Evolutionary conservation across 2,888 invertebrate genomes (phyloP), one percentile per base, ranked within the genome.

Genomic region (Ennomos fuscantarius): DNA sequence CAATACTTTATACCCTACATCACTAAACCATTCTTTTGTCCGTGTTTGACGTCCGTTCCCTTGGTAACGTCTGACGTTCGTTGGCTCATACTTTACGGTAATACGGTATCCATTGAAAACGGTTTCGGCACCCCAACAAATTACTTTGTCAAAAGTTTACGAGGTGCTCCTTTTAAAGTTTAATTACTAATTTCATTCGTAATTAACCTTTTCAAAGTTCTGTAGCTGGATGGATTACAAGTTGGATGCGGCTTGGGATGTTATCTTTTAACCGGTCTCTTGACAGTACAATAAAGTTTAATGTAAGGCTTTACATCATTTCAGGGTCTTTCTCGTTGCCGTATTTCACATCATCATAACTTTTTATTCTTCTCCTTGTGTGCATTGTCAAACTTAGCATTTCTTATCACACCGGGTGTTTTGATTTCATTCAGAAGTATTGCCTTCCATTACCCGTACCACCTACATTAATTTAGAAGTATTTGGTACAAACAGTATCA

Each of bases 131-230:
- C 36, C 31, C 15, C 8, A 24, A 48, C 32, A 37, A 59, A 49
- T 44, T 52, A 52, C 54, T 55, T 57, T 50, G 34, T 44, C 62
- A 47, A 59, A 64, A 59, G 48, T 60, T 55, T 24, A 41, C 13
- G 34, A 46, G 50, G 32, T 45, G 43, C 36, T 51, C 34, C 48
- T 56, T 24, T 46, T 37, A 54, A 64, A 46, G 51, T 57, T 59
- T 44, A 55, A 59, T 59, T 59, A 54, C 41, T 54, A 51, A 56
- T 55, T 43, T 57, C 40, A 58, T 53, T 52, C 46, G 47, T 45
- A 62, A 64, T 62, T 43, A 56, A 52, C 45, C 54, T 57, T 55
- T 46, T 52, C 9, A 45, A 45, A 49, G 44, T 59, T 48, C 13
- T 31, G 24, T 40, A 33, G 35, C 52, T 48, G 36, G 43, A 24